Percentiles rank a stretch among this genome's conserved stretches.
Conservation (phyloP, 2,113 vertebrate genomes). For the Etheostoma spectabile region DNA sequence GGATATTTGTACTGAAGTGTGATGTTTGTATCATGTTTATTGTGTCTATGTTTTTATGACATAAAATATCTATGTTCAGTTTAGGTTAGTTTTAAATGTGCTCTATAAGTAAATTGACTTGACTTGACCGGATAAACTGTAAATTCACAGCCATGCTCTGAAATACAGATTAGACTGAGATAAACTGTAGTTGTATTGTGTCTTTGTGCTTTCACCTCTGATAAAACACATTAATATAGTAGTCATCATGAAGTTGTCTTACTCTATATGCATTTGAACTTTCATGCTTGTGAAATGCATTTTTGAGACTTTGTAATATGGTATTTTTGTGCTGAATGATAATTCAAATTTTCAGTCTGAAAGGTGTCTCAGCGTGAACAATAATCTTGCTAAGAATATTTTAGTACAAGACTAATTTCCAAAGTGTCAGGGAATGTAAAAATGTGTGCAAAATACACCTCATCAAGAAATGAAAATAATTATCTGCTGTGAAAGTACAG, state of each 20-base stretch:
- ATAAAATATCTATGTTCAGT: too few species aligned
- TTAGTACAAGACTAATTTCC: neutral
- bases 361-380: conserved; percentile 19
- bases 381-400: conserved; percentile 14
- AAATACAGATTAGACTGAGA: conserved; percentile 8
- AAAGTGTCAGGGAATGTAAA: conserved; percentile 30
- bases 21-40: too few species aligned
- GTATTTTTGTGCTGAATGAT: neutral
- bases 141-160: conserved; percentile 16
- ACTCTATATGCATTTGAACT: neutral
- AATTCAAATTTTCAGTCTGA: neutral
- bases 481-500: conserved; percentile 18
- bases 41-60: too few species aligned
- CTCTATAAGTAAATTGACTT: too few species aligned
- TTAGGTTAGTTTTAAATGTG: too few species aligned
- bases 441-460: neutral
- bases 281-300: neutral
- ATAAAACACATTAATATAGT: neutral
- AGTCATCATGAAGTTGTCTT: neutral
- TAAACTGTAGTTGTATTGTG: conserved; percentile 6
- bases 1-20: too few species aligned
- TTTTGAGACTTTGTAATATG: neutral
- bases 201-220: neutral
- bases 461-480: neutral
- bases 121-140: neutral